Percentiles rank a stretch among this genome's conserved stretches.
Conservation (phyloP, 2,797 vertebrate genomes). For the Synanceia verrucosa region DNA sequence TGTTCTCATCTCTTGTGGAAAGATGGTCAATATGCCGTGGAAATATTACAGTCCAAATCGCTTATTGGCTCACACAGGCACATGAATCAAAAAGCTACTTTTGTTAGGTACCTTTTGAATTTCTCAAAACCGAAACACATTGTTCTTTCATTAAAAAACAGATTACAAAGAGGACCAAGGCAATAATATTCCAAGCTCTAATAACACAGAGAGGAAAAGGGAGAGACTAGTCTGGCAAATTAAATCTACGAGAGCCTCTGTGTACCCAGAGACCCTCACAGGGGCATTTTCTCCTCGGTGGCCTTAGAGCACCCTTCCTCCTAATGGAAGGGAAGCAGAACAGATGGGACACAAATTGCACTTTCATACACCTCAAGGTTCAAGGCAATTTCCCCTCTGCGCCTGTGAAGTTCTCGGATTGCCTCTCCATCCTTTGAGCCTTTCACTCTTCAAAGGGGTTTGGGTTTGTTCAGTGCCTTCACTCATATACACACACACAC, state of each 20-base stretch:
- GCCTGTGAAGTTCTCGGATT: slow-evolving; percentile 85
- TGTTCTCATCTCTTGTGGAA: slow-evolving; percentile 48
- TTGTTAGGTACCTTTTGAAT: slow-evolving; percentile 10
- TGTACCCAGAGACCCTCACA: slow-evolving; percentile 75
- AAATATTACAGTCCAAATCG: slow-evolving; percentile 34
- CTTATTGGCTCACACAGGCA: slow-evolving; percentile 25
- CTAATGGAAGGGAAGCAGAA: slow-evolving; percentile 86
- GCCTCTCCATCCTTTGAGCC: slow-evolving; percentile 86
- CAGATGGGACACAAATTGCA: slow-evolving; percentile 88
- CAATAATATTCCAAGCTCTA: slow-evolving; percentile 68
- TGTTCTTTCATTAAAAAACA: slow-evolving; percentile 53
- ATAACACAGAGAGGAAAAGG: slow-evolving; percentile 59
- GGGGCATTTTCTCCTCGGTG: slow-evolving; percentile 78
- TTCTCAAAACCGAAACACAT: slow-evolving; percentile 17
- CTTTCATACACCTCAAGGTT: slow-evolving; percentile 86
- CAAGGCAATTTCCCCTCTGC: slow-evolving; percentile 84
- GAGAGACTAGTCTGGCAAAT: slow-evolving; percentile 74
- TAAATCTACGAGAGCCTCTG: slow-evolving; percentile 73
- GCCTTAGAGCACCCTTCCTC: slow-evolving; percentile 81
- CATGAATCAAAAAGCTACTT: slow-evolving; percentile 20
- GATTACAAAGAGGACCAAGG: slow-evolving; percentile 30
- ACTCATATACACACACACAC: slow-evolving; percentile 46
- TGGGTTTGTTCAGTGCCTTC: slow-evolving; percentile 76
- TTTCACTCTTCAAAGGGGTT: slow-evolving; percentile 84
- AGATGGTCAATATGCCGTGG: slow-evolving; percentile 21